phyloP scores from a whole-genome alignment of 2,888 invertebrate genomes.

The Julus scandinavius region DNA sequence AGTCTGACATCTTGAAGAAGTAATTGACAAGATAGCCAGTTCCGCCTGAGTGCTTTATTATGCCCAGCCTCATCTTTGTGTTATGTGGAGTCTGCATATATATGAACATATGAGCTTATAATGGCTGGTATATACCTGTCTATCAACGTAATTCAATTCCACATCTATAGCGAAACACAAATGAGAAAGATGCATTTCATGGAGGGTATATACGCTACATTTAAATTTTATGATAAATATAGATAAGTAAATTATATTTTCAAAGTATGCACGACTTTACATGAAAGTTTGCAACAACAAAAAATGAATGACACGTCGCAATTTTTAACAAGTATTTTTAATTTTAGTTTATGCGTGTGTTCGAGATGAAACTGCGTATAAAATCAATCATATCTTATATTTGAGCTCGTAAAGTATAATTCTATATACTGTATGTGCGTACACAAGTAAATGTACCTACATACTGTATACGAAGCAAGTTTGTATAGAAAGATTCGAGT shows the following conservation, averaged over 20 bases:
- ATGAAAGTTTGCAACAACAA: background rate
- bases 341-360: background rate
- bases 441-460: too few relatives aligned
- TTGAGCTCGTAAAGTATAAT: too few relatives aligned
- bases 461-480: too few relatives aligned
- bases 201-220: constrained; percentile 34
- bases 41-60: constrained; percentile 34
- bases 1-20: constrained; percentile 19
- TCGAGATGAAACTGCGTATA: too few relatives aligned
- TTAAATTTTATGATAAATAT: constrained; percentile 17
- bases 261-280: background rate
- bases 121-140: constrained; percentile 40
- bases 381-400: too few relatives aligned
- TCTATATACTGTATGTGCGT: too few relatives aligned
- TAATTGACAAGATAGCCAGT: constrained; percentile 43
- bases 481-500: too few relatives aligned
- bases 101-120: background rate
- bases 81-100: background rate
- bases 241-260: constrained; percentile 1
- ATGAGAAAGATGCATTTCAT: constrained; percentile 31
- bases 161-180: background rate
- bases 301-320: background rate
- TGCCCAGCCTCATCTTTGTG: constrained; percentile 6
- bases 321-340: background rate
- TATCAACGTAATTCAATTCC: constrained; percentile 25